Conservation (phyloP, 2,797 vertebrate species). For the Emys orbicularis region DNA sequence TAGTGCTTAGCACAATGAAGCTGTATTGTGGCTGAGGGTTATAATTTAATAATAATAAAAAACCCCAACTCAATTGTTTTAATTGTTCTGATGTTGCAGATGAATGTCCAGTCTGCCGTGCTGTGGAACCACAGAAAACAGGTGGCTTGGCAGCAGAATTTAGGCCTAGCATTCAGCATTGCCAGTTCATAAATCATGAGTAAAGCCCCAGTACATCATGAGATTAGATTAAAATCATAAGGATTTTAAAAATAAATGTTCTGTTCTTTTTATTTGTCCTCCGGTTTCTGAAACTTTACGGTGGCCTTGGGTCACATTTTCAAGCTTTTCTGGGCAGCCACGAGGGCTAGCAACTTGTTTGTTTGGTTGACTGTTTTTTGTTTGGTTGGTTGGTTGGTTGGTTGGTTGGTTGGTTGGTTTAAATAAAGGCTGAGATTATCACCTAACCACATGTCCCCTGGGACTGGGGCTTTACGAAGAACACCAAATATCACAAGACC, state of each 20-base stretch:
- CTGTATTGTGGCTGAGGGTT: background rate
- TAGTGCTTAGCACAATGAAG: background rate
- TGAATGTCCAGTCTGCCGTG: background rate
- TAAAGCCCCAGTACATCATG: background rate
- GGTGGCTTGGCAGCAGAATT: background rate
- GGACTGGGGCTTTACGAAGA: background rate
- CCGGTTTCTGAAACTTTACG: background rate
- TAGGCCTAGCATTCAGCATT: background rate
- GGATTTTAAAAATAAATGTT: background rate
- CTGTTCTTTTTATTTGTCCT: background rate
- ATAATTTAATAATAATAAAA: background rate
- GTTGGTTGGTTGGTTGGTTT: background rate
- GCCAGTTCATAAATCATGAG: background rate
- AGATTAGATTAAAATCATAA: background rate
- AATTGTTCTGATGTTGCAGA: background rate
- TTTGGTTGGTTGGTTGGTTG: background rate
- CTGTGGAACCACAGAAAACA: background rate
- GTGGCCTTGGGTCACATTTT: background rate
- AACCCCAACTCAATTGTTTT: background rate
- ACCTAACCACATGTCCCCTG: background rate
- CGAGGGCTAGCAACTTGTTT: background rate
- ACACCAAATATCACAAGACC: background rate
- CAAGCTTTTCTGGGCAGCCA: background rate
- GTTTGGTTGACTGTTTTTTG: background rate
- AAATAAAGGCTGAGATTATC: background rate